These are phyloP conservation scores for Oreamnos americanus DNA, from an alignment of 2,113 vertebrate genomes.

Conservation along the genomic window DNA sequence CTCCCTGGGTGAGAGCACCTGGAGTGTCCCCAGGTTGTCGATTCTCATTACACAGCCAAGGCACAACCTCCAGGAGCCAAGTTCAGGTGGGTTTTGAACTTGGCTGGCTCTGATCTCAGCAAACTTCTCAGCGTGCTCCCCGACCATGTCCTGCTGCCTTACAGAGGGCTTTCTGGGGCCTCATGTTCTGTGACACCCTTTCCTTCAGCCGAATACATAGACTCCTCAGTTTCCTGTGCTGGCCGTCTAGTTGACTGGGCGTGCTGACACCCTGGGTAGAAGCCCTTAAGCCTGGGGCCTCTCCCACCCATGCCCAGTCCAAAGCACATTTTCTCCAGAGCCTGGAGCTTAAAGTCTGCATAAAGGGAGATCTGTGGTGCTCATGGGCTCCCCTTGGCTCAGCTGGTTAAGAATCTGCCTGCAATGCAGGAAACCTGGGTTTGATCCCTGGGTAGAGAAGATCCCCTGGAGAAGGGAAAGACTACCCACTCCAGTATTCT, in stretches of 20 bases:
- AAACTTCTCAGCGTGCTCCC: not conserved
- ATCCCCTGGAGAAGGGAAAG: not conserved
- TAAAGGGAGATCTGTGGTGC: not conserved
- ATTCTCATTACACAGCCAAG: accelerated
- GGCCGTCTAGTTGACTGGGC: accelerated
- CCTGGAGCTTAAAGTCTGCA: not conserved
- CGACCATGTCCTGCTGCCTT: not conserved
- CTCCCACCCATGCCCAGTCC: not conserved
- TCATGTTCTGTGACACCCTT: not conserved
- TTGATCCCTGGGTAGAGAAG: not conserved
- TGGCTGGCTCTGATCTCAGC: not conserved
- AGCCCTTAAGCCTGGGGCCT: too few species aligned
- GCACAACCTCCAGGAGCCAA: not conserved
- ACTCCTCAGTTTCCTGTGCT: not conserved
- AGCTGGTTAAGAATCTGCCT: not conserved
- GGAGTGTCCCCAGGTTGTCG: accelerated
- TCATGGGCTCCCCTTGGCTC: not conserved
- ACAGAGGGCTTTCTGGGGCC: not conserved
- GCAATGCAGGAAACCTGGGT: not conserved
- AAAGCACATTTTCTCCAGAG: accelerated
- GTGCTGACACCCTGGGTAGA: not conserved
- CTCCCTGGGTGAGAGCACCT: not conserved
- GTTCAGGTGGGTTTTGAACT: not conserved
- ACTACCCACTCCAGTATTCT: not conserved
- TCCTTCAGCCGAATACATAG: not conserved